Evolutionary conservation across 1,140 invertebrate genomes (phyloP).

Genomic region (Ceratina calcarata): DNA sequence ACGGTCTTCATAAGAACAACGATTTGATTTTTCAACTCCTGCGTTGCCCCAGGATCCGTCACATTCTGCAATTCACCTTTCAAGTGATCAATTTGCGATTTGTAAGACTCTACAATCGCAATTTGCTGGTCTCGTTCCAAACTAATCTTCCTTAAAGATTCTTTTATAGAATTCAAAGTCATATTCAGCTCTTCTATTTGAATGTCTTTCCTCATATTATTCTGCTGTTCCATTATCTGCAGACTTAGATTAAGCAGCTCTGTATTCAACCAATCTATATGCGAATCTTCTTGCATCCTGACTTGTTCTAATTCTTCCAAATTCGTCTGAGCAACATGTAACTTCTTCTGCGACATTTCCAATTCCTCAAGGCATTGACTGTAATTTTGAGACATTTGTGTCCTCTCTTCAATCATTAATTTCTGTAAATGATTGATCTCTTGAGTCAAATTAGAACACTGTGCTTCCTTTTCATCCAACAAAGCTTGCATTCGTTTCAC

Average conservation of each 20-base stretch:
- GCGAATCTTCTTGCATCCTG: conserved; percentile 20
- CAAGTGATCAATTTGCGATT: conserved; percentile 58
- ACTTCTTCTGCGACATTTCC: conserved; percentile 32
- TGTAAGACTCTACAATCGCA: conserved; percentile 41
- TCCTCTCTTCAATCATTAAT: conserved; percentile 46
- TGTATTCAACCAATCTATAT: conserved; percentile 42
- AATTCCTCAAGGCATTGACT: conserved; percentile 14
- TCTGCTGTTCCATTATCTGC: conserved; percentile 10
- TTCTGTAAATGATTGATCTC: conserved; percentile 53
- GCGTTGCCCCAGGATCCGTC: conserved; percentile 50
- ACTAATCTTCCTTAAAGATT: not conserved
- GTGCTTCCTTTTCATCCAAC: conserved; percentile 56
- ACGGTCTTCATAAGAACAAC: conserved; percentile 42
- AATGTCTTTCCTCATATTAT: conserved; percentile 37
- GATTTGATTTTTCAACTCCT: conserved; percentile 59
- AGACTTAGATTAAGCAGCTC: conserved; percentile 50
- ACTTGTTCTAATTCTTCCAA: conserved; percentile 15
- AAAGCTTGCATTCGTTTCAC: conserved; percentile 53
- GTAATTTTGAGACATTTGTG: conserved; percentile 32
- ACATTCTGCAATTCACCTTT: conserved; percentile 56
- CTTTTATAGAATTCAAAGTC: conserved; percentile 37
- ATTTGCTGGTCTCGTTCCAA: conserved; percentile 26
- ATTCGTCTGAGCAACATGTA: conserved; percentile 10
- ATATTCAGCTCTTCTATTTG: conserved; percentile 47
- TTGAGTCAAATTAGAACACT: conserved; percentile 57